Evolutionary conservation across 2,797 vertebrate species (phyloP), one percentile per base, ranked within the genome.

Genomic region (Bufotes viridis): DNA sequence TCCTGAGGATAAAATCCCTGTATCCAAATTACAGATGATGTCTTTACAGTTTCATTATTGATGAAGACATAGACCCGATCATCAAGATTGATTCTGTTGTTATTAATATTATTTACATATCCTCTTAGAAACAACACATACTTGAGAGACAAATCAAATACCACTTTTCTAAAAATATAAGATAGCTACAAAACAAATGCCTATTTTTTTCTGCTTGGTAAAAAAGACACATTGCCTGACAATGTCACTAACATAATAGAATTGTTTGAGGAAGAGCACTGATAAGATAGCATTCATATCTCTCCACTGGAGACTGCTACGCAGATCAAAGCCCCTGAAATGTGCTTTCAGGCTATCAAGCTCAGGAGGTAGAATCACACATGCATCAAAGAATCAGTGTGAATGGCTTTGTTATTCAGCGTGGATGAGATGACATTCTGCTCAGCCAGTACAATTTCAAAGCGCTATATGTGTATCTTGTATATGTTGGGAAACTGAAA

Each of bases 301-400:
- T 89, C 80, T 79, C 85, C 4, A 69, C 51, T 86, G 76, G 82
- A 88, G 49, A 76, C 88, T 78, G 80, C 72, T 15, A 83, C 65
- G 75, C 78, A 83, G 84, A 89, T 87, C 88, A 89, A 89, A 87
- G 88, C 74, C 53, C 26, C 65, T 55, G 72, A 86, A 89, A 87
- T 72, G 88, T 79, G 75, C 84, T 89, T 87, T 89, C 84, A 87
- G 88, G 63, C 85, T 81, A 89, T 87, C 63, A 89, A 86, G 74
- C 88, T n/a, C 63, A 78, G 74, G 81, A 83, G 84, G 80, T 87
- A 79, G 24, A 42, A 78, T 89, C 34, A 86, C 60, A 87, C 78
- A 74, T 70, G 81, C 88, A 89, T 89, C 84, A 83, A 89, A 87
- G 88, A 78, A 79, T 79, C 63, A 74, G 78, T 83, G 80, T 86